Evolutionary conservation across 2,797 vertebrate genomes (phyloP).

Genomic region (Chloroceryle inda): DNA sequence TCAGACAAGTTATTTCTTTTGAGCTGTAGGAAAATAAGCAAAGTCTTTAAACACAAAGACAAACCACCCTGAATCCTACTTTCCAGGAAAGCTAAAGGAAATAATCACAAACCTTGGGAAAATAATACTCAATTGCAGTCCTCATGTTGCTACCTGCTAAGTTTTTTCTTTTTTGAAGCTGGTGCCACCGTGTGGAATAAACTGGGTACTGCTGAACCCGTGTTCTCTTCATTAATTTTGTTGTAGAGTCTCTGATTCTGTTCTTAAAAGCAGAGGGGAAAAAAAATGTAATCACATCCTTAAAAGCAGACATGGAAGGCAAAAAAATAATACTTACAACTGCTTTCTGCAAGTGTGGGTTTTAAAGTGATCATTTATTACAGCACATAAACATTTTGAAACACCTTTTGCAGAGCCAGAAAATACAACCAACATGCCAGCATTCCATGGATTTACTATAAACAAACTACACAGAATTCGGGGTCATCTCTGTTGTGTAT

Average conservation of each 20-base stretch:
- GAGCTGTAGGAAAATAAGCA: background rate
- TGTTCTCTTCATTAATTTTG: background rate
- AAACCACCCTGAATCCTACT: background rate
- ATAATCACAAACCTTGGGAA: background rate
- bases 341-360: background rate
- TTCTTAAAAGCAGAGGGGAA: background rate
- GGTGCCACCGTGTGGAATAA: conserved; percentile 57
- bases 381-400: background rate
- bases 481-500: background rate
- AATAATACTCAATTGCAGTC: background rate
- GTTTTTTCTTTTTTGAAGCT: background rate
- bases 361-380: background rate
- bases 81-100: background rate
- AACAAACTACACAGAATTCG: background rate
- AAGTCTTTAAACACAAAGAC: background rate
- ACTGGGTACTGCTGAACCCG: background rate
- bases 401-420: background rate
- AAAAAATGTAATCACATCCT: background rate
- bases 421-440: background rate
- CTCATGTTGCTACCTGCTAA: background rate
- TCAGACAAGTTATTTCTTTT: background rate
- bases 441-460: background rate
- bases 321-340: background rate
- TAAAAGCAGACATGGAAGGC: background rate
- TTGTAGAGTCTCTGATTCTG: background rate